A percentile compares a stretch with the other conserved stretches of the same genome.
Conservation (phyloP, 2,888 invertebrate species). For the Tetranychus truncatus region DNA sequence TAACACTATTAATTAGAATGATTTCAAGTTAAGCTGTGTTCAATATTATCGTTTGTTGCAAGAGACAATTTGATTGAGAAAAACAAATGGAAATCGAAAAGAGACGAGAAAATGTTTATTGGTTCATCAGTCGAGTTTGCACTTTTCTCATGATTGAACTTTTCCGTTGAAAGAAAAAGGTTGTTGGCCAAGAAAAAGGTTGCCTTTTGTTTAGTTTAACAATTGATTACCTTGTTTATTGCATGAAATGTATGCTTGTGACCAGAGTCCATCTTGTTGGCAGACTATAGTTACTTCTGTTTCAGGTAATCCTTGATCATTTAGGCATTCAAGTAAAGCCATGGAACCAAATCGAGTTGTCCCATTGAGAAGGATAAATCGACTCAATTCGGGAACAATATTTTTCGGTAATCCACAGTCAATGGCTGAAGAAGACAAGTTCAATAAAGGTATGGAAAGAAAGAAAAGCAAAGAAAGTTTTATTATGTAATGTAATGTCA, state of each 20-base stretch:
- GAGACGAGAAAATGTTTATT: no score
- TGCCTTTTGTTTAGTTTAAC: no score
- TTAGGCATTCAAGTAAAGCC: constrained; percentile 21
- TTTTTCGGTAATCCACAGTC: constrained; percentile 24
- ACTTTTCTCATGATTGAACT: no score
- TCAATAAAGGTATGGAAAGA: background rate
- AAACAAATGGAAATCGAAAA: no score
- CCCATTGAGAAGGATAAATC: constrained; percentile 22
- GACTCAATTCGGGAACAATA: constrained; percentile 15
- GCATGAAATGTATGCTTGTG: background rate
- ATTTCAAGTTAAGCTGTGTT: no score
- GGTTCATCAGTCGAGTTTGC: no score
- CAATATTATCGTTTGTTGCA: no score
- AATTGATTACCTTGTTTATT: background rate
- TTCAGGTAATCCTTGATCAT: background rate
- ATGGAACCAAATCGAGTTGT: constrained; percentile 21
- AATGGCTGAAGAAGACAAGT: constrained; percentile 20
- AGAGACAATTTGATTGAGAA: no score
- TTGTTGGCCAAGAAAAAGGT: no score
- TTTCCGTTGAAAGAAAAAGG: no score
- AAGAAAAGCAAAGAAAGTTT: background rate
- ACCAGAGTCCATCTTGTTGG: constrained; percentile 25
- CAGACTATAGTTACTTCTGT: constrained; percentile 18
- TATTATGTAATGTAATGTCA: background rate
- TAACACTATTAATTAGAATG: no score